Conservation (phyloP, 2,113 vertebrate species). For the Urocolius indicus region DNA sequence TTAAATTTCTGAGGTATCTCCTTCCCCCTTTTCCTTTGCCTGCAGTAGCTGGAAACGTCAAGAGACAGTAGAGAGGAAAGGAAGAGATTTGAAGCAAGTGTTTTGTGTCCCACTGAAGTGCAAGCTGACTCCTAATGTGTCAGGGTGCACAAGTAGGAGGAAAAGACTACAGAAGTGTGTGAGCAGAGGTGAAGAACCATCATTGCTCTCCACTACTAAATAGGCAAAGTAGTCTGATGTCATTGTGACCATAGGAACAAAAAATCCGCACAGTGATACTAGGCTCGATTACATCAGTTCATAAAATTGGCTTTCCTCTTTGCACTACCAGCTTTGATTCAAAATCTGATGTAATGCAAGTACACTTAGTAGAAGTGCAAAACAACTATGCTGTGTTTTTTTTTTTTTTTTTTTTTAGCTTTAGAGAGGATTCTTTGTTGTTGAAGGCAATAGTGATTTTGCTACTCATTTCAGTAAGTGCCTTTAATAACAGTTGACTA, state of each 20-base stretch:
- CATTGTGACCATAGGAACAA: conserved; percentile 22
- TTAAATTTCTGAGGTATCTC: background rate
- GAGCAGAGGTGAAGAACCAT: conserved; percentile 2
- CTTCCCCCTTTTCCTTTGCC: background rate
- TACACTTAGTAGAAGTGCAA: background rate
- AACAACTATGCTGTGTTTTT: background rate
- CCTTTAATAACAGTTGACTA: background rate
- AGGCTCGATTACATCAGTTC: conserved; percentile 22
- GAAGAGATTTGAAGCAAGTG: background rate
- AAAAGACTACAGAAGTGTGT: background rate
- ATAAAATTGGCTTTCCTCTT: conserved; percentile 26
- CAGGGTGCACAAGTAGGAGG: background rate
- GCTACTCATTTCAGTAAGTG: background rate
- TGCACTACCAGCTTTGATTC: conserved; percentile 21
- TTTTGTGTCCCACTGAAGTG: background rate
- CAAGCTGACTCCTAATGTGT: background rate
- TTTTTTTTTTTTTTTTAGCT: background rate
- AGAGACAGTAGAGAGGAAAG: background rate
- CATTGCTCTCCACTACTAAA: background rate
- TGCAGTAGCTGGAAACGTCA: background rate
- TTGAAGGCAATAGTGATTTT: background rate
- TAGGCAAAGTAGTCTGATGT: background rate
- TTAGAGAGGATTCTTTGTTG: background rate
- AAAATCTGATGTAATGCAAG: conserved; percentile 17
- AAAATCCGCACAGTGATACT: background rate